Base-by-base conservation (phyloP, 1,140 invertebrate species). In the Sipha flava region DNA sequence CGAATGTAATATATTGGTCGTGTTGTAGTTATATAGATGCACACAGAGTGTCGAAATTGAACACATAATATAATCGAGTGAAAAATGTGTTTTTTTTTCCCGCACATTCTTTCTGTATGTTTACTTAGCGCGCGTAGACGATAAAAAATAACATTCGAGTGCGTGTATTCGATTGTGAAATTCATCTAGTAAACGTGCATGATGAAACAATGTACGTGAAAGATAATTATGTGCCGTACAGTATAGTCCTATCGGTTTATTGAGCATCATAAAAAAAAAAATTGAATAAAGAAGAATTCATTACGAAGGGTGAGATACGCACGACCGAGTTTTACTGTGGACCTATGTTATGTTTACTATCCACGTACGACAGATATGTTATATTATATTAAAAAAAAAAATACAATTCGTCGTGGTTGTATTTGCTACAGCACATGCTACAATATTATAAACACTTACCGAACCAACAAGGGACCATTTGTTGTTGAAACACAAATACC, bases 401-500 rank as follows among this genome's bases (percentile, higher is more conserved):
- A 59, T 59, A 18, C 6, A 10, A 12, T 59, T 12, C n/a, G 62
- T 21, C 14, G 34, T 64, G 12, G 5, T 34, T 37, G 59, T 37
- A 18, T 37, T 1, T 34, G 21, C n/a, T 64, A 31, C 6, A 66
- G n/a, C 62, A 34, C 12, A 18, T 23, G 10, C 0, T 26, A 70
- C 23, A 21, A 37, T 18, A 29, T 26, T 47, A 59, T 37, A 43
- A 23, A 81, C 82, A 87, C 85, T 88, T 84, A 89, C 88, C 87
- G 87, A 81, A 81, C 86, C 87, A 47, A 89, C 85, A 77, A 88
- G 84, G 85, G 87, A 88, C 88, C 88, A 88, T 80, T 85, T 84
- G 83, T 86, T 86, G 83, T 87, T 88, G 85, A 88, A 89, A 84
- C 88, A 89, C 83, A 89, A 86, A 82, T 87, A 89, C 83, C 87